A percentile compares a stretch with the other conserved stretches of the same genome.
Evolutionary conservation across 1,140 invertebrate species (phyloP).

Genomic region (Macrobrachium rosenbergii): DNA sequence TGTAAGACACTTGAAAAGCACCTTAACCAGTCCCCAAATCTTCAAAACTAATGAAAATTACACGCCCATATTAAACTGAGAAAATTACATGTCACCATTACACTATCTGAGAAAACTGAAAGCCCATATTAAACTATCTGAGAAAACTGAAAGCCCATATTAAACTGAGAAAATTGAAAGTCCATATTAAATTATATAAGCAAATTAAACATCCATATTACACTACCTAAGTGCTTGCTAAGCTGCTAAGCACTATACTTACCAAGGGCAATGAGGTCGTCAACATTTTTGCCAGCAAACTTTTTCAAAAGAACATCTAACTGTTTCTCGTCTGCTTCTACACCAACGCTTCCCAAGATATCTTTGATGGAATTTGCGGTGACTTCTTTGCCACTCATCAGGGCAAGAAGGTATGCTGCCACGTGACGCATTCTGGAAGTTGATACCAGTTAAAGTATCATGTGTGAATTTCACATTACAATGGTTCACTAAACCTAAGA

Average conservation of each 20-base stretch:
- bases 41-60: too few relatives aligned
- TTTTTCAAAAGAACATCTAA: slow-evolving; percentile 55
- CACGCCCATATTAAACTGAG: too few relatives aligned
- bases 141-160: too few relatives aligned
- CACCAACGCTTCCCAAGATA: slow-evolving; percentile 65
- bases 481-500: not conserved
- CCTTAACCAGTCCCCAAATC: too few relatives aligned
- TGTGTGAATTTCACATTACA: not conserved
- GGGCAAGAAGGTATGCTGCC: slow-evolving; percentile 62
- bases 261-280: slow-evolving; percentile 52
- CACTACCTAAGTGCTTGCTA: not conserved
- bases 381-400: slow-evolving; percentile 40
- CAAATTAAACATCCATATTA: too few relatives aligned
- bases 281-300: slow-evolving; percentile 50
- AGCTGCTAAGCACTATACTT: not conserved
- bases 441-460: too few relatives aligned
- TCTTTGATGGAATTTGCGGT: slow-evolving; percentile 39
- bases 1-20: too few relatives aligned
- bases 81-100: too few relatives aligned
- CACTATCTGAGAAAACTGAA: too few relatives aligned
- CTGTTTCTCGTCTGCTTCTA: slow-evolving; percentile 63
- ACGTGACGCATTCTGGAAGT: slow-evolving; percentile 67
- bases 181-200: too few relatives aligned
- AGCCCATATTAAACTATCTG: too few relatives aligned
- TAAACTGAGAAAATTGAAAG: too few relatives aligned